Conservation (phyloP, 2,113 vertebrate species). For the Hypocryptadius cinnamomeus region DNA sequence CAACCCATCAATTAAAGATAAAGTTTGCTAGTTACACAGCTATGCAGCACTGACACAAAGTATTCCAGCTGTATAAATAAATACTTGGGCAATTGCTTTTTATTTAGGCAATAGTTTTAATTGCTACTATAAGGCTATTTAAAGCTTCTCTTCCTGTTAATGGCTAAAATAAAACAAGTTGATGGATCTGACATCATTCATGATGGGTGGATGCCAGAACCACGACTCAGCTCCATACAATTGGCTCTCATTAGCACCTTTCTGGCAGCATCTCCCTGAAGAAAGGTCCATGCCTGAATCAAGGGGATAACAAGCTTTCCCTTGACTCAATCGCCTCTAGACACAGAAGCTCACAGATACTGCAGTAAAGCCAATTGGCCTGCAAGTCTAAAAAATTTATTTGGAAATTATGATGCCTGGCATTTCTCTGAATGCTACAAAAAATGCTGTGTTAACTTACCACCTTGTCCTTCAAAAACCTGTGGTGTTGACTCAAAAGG, state of each 20-base stretch:
- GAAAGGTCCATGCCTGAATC: background rate
- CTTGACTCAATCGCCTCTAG: background rate
- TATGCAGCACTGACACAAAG: background rate
- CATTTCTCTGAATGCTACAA: background rate
- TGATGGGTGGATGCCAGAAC: background rate
- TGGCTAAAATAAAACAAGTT: background rate
- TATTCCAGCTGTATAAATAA: slow-evolving; percentile 43
- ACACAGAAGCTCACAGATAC: background rate
- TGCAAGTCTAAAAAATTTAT: background rate
- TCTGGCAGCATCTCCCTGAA: background rate
- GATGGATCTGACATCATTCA: background rate
- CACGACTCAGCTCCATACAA: background rate
- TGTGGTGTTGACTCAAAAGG: background rate
- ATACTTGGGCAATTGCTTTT: slow-evolving; percentile 20
- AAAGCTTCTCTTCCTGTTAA: background rate
- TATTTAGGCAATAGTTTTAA: slow-evolving; percentile 21
- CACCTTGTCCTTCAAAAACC: background rate
- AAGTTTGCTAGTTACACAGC: background rate
- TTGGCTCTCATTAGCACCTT: background rate
- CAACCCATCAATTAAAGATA: background rate
- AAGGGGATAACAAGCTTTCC: background rate
- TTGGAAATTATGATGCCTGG: background rate
- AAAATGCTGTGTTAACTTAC: background rate
- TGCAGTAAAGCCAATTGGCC: background rate
- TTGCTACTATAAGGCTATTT: slow-evolving; percentile 11